Evolutionary conservation across 2,888 invertebrate species (phyloP), one percentile per base, ranked within the genome.

Genomic region (Entomobrya proxima): DNA sequence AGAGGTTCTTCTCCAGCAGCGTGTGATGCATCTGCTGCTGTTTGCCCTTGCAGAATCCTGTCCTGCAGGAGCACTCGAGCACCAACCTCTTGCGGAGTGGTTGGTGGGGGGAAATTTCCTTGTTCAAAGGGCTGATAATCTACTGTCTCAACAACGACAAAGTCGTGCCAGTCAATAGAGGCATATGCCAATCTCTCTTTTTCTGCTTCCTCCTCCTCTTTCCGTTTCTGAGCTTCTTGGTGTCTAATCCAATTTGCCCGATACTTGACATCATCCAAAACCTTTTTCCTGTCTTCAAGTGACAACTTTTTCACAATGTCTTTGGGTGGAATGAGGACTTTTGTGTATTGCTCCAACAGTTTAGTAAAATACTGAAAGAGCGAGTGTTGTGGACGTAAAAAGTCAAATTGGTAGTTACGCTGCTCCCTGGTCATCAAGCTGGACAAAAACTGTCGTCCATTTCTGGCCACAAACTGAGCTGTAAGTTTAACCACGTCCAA

Each of bases 81-180:
- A 1, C 99, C 99, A 0, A 99, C 98, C 92, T 98, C 98, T 88
- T 98, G 96, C 0, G 98, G 98, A 5, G 98, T 98, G 0, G 98
- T 99, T 0, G 98, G 99, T 2, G 98, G 97, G 0, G 98, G 98
- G 91, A 98, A 97, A 91, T 98, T 97, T 0, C 98, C 98, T 13
- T 96, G 95, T 92, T 99, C 99, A 90, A 97, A 97, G 0, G 97
- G 96, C 90, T 98, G 98, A 92, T 99, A 99, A 92, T 99, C 99
- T 0, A 99, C 99, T 0, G 99, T 99, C 93, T 99, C 99, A 0
- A 99, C 99, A 0, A 99, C 99, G 0, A 99, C 99, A 92, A 99
- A 99, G 92, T 99, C 99, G 92, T 99, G 99, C 99, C 99, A 99
- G 92, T 99, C 99, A 88, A 99, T 98, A 91, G 98, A 98, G 0